phyloP scores from a whole-genome alignment of 2,113 vertebrate genomes.

The Heloderma charlesbogerti region DNA sequence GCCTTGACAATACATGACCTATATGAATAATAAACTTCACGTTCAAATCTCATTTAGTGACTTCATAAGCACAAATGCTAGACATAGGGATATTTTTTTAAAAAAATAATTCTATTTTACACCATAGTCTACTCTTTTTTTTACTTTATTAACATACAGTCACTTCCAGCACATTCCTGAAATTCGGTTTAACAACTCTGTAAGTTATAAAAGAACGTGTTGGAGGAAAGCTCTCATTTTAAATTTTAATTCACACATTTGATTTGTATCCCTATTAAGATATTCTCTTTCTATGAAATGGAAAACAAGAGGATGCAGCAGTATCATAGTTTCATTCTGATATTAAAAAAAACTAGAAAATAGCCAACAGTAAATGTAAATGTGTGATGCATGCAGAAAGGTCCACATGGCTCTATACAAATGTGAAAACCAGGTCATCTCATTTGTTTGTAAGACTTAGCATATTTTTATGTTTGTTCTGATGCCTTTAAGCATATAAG shows the following conservation, averaged over 20 bases:
- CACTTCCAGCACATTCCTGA: neutral
- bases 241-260: slow-evolving; percentile 22
- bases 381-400: neutral
- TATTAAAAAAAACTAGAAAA: neutral
- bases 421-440: slow-evolving; percentile 7
- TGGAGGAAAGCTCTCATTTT: slow-evolving; percentile 26
- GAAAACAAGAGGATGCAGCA: neutral
- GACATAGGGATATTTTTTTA: neutral
- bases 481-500: neutral
- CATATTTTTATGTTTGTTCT: neutral
- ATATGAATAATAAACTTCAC: neutral
- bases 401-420: neutral
- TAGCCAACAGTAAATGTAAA: neutral
- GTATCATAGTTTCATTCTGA: neutral
- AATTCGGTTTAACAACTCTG: slow-evolving; percentile 44
- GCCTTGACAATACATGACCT: neutral
- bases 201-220: slow-evolving; percentile 47
- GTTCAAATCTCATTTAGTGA: neutral
- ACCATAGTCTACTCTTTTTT: neutral
- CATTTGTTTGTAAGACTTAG: neutral
- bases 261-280: neutral
- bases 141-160: neutral
- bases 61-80: neutral
- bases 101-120: neutral
- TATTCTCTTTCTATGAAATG: neutral